A percentile compares a stretch with the other conserved stretches of the same genome.
phyloP scores from a whole-genome alignment of 1,140 invertebrate genomes.

The Drosophila neocordata region DNA sequence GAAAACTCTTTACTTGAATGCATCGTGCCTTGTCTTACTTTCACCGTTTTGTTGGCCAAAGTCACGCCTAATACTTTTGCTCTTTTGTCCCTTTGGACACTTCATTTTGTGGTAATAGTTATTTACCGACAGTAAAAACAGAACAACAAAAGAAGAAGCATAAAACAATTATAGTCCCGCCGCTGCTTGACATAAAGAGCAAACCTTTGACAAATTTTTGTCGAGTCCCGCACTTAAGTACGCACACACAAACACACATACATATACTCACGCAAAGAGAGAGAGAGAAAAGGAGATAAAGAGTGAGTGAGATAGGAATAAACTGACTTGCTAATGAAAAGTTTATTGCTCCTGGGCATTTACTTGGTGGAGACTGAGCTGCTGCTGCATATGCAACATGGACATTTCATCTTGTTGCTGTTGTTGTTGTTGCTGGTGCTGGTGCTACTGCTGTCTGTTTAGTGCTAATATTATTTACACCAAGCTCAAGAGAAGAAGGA shows the following conservation, averaged over 20 bases:
- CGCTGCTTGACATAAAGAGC: constrained; percentile 64
- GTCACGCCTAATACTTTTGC: constrained; percentile 33
- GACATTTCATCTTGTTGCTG: constrained; percentile 13
- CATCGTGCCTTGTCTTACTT: not conserved
- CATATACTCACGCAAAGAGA: not conserved
- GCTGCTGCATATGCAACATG: constrained; percentile 42
- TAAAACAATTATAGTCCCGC: constrained; percentile 78
- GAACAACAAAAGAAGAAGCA: constrained; percentile 48
- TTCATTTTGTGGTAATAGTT: constrained; percentile 70
- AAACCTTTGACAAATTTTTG: constrained; percentile 74
- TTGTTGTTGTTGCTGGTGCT: constrained; percentile 17
- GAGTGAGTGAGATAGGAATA: constrained; percentile 48
- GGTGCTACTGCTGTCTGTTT: constrained; percentile 47
- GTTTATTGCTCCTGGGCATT: constrained; percentile 67
- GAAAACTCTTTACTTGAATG: constrained; percentile 5
- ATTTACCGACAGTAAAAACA: constrained; percentile 67
- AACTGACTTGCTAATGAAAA: constrained; percentile 78
- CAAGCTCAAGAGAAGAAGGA: not conserved
- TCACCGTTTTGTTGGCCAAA: constrained; percentile 8
- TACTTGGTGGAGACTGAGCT: constrained; percentile 37
- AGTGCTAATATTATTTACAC: constrained; percentile 80
- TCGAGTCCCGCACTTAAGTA: constrained; percentile 44
- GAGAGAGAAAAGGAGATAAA: constrained; percentile 16
- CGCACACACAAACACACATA: not conserved
- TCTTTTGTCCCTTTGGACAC: constrained; percentile 44